Conservation (phyloP, 2,113 vertebrate genomes). For the Pterocles burchelli region DNA sequence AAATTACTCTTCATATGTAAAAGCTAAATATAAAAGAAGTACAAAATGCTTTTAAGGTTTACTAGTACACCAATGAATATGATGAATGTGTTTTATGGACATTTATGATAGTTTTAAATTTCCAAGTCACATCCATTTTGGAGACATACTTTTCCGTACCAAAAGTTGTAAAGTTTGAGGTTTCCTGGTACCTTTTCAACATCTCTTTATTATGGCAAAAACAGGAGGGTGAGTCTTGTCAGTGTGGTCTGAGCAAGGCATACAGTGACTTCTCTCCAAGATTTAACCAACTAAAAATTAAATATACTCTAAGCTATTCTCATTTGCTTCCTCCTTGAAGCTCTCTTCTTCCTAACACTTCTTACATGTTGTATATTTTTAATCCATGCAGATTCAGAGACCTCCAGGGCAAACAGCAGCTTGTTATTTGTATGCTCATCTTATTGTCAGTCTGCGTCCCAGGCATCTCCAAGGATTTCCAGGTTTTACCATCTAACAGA, state of each 20-base stretch:
- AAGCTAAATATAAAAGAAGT: background rate
- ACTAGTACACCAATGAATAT: background rate
- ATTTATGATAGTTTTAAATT: background rate
- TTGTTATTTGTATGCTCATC: background rate
- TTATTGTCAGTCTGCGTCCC: background rate
- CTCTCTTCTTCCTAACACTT: background rate
- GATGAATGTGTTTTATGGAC: background rate
- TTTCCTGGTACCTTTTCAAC: background rate
- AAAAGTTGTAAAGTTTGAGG: background rate
- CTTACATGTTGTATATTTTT: background rate
- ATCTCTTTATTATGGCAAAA: background rate
- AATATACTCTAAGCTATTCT: background rate
- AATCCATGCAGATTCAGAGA: background rate
- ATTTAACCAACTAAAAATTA: background rate
- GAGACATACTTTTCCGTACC: background rate
- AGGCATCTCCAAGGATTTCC: background rate
- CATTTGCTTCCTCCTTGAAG: background rate
- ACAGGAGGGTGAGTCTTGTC: background rate
- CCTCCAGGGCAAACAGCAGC: accelerated
- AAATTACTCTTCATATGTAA: constrained; percentile 54
- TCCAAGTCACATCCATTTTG: background rate
- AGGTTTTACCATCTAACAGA: background rate
- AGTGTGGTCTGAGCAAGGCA: background rate
- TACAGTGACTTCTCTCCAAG: background rate
- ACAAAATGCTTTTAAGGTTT: constrained; percentile 35